A percentile compares a stretch with the other conserved stretches of the same genome.
These are phyloP conservation scores for Notamacropus eugenii DNA, from an alignment of 2,797 vertebrate genomes.

Conservation along the genomic window DNA sequence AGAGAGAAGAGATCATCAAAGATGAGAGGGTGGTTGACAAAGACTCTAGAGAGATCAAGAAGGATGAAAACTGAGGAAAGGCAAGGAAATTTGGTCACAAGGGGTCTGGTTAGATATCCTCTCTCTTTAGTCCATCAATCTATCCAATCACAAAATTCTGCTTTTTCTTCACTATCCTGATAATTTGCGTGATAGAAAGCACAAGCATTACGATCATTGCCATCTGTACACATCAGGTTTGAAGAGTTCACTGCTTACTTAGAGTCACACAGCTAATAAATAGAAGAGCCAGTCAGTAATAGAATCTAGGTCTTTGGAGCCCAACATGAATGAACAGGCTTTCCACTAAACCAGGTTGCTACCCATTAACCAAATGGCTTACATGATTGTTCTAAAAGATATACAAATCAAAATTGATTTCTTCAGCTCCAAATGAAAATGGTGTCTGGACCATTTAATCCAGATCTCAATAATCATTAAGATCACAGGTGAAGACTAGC, in stretches of 20 bases:
- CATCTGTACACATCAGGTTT: background rate
- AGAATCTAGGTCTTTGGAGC: background rate
- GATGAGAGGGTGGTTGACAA: background rate
- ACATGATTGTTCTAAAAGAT: background rate
- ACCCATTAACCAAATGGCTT: background rate
- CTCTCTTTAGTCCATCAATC: background rate
- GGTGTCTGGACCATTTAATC: slow-evolving; percentile 22
- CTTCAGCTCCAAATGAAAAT: slow-evolving; percentile 55
- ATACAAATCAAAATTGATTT: slow-evolving; percentile 51
- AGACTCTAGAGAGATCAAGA: background rate
- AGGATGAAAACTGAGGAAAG: background rate
- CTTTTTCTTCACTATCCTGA: background rate
- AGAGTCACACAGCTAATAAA: background rate
- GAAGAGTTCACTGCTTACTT: background rate
- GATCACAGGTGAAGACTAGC: slow-evolving; percentile 69
- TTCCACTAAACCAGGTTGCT: background rate
- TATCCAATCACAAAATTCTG: background rate
- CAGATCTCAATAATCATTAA: slow-evolving; percentile 60
- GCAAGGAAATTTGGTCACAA: background rate
- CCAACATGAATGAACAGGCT: background rate
- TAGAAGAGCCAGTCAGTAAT: background rate
- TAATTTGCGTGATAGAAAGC: background rate
- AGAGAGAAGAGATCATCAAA: background rate
- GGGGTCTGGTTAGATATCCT: background rate
- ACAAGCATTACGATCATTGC: background rate